phyloP scores from a whole-genome alignment of 2,113 vertebrate species.

The Apeltes quadracus region DNA sequence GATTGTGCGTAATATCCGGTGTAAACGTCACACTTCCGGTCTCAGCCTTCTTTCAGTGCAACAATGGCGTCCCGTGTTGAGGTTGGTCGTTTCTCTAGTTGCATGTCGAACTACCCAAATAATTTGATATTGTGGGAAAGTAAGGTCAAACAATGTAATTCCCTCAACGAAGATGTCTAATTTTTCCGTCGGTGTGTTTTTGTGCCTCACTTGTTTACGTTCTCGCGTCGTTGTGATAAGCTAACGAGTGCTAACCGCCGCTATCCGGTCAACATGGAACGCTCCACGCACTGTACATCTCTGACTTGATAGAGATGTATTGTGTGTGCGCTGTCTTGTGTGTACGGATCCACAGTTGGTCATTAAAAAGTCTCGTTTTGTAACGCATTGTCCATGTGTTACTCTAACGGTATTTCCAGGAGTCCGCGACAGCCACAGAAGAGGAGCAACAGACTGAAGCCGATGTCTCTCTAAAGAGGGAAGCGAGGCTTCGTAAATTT shows the following conservation, averaged over 20 bases:
- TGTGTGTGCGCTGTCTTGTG: too few relatives aligned
- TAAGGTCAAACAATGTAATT: rapidly evolving
- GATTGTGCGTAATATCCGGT: slow-evolving; percentile 50
- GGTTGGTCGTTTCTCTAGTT: slow-evolving; percentile 55
- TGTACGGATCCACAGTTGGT: not conserved
- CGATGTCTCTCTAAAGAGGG: slow-evolving; percentile 81
- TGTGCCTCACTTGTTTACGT: not conserved
- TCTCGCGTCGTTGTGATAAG: slow-evolving; percentile 23
- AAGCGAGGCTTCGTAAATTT: slow-evolving; percentile 88
- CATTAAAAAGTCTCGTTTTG: not conserved
- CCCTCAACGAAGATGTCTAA: rapidly evolving
- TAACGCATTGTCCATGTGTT: rapidly evolving
- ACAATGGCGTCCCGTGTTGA: slow-evolving; percentile 75
- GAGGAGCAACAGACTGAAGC: slow-evolving; percentile 53
- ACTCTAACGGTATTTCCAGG: slow-evolving; percentile 36
- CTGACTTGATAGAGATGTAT: too few relatives aligned
- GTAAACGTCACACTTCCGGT: slow-evolving; percentile 13
- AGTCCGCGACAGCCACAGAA: slow-evolving; percentile 10
- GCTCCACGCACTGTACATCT: too few relatives aligned
- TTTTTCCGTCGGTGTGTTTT: not conserved
- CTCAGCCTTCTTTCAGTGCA: not conserved
- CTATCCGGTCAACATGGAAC: not conserved
- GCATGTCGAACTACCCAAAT: rapidly evolving
- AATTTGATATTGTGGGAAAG: not conserved
- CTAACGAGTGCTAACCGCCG: slow-evolving; percentile 29